phyloP scores from a whole-genome alignment of 2,797 vertebrate species.

The Hoplostethus mediterraneus region DNA sequence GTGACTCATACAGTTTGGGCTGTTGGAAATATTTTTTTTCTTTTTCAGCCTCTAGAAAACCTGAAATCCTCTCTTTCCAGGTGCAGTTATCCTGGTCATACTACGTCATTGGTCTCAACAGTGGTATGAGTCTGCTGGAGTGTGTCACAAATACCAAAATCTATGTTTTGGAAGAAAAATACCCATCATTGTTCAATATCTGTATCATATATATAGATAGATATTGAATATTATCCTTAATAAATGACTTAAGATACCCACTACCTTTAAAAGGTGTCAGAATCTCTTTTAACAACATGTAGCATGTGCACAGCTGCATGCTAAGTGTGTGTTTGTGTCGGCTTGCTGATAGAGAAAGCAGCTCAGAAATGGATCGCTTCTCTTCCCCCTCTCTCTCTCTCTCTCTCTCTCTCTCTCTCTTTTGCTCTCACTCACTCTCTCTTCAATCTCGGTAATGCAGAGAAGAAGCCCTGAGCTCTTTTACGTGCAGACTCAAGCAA shows the following conservation, averaged over 20 bases:
- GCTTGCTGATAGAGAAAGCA: conserved; percentile 53
- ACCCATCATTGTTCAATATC: no score
- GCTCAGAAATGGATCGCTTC: conserved; percentile 50
- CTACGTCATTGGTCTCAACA: neutral
- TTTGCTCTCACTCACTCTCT: conserved; percentile 14
- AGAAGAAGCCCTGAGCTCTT: conserved; percentile 72
- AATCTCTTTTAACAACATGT: conserved; percentile 24
- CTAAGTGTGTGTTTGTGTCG: conserved; percentile 38
- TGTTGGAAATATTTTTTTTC: conserved; percentile 27
- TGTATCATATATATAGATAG: no score
- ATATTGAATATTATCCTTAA: no score
- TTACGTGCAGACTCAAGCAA: conserved; percentile 76
- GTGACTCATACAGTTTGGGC: conserved; percentile 43
- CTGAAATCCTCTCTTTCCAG: neutral
- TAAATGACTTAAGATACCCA: no score
- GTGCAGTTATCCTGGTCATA: no score
- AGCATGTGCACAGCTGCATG: conserved; percentile 17
- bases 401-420: conserved; percentile 6
- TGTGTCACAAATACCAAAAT: neutral
- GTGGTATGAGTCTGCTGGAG: neutral
- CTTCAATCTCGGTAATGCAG: conserved; percentile 65
- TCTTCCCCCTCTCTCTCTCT: conserved; percentile 2
- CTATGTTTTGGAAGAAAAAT: no score
- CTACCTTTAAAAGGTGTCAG: neutral
- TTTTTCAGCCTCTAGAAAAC: conserved; percentile 35